These are phyloP conservation scores for Hyposmocoma kahamanoa DNA, from an alignment of 1,140 invertebrate genomes.

Conservation along the genomic window DNA sequence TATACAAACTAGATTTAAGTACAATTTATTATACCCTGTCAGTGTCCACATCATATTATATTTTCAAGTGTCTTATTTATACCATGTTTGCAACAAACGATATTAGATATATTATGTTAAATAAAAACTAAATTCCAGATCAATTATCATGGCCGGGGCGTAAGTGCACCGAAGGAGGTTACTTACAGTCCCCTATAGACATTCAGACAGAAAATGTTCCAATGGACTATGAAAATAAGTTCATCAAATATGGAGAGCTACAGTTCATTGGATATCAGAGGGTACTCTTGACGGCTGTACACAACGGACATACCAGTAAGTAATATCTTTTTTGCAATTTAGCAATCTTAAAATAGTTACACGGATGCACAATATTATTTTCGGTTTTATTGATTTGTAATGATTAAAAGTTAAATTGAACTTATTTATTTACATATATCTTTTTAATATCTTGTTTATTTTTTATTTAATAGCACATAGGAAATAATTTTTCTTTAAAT, in stretches of 20 bases:
- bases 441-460: no score
- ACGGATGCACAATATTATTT: no score
- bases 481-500: no score
- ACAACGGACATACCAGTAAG: slow-evolving; percentile 53
- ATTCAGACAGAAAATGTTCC: slow-evolving; percentile 31
- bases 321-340: slow-evolving; percentile 1
- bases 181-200: slow-evolving; percentile 52
- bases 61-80: no score
- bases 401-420: not conserved
- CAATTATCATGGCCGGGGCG: slow-evolving; percentile 37
- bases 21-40: no score
- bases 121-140: no score
- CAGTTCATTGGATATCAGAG: slow-evolving; percentile 37
- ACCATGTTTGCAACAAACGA: no score
- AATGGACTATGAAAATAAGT: slow-evolving; percentile 31
- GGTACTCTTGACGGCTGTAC: slow-evolving; percentile 37
- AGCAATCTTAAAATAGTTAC: no score
- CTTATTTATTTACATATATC: not conserved
- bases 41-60: no score
- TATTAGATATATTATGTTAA: slow-evolving; percentile 13
- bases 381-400: no score
- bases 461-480: no score
- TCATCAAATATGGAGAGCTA: slow-evolving; percentile 44
- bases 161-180: slow-evolving; percentile 36
- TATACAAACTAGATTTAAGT: no score